Evolutionary conservation across 2,113 vertebrate species (phyloP), one percentile per base, ranked within the genome.

Genomic region (Emberiza fucata): DNA sequence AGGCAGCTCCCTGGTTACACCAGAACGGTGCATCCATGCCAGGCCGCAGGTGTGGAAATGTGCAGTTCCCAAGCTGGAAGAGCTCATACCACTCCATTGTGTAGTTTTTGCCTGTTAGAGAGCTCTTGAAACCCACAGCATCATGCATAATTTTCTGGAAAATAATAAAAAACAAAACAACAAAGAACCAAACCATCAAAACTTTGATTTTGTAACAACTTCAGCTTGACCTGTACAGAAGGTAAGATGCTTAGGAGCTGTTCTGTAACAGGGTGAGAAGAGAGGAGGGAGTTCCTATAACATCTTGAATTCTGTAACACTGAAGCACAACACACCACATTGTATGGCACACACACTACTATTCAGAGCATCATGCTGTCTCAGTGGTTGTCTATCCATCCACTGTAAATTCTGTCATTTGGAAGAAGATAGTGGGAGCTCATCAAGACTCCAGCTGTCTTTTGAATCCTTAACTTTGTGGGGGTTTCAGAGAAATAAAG

Each of bases 1-100:
- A 99, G 59, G 99, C 99, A n/a, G 99, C 99, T 44, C 99, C 99
- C 93, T 99, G 99, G 96, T 99, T 99, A 96, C 99, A 99, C 99
- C 99, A 99, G 96, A 99, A 99, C 0, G 99, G 99, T 5, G 98
- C 98, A 0, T 78, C 84, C 68, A 97, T 29, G 12, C 98, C 97
- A 2, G 98, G 98, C 50, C 98, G 97, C n/a, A 99, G 95, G 88
- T 99, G 99, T 40, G 99, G 99, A 95, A 99, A 99, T 3, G 99
- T 99, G 94, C 99, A 99, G 95, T 99, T 99, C 21, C 99, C 99
- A 75, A 99, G 98, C 11, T 99, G 99, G 71, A 99, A 99, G 51
- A 99, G 98, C 86, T 99, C 99, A 37, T 99, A 99, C 99, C 99
- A 99, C 94, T 99, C 99, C 98, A 99, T 98, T 8, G 99, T 99